Evolutionary conservation across 2,113 vertebrate genomes (phyloP).

Genomic region (Nothobranchius furzeri): DNA sequence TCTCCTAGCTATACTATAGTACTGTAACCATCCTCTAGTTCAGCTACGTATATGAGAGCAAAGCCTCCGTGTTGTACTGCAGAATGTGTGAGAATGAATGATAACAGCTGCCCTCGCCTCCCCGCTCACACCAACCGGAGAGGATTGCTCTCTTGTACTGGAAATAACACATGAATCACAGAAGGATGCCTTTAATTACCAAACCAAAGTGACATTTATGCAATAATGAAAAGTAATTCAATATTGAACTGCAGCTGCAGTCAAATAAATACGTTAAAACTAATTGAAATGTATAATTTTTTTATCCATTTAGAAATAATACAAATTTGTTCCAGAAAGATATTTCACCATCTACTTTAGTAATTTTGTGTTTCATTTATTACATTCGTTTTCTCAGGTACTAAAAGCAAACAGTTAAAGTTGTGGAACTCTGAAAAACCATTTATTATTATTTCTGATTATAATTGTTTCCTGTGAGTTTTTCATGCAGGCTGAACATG

Average conservation of each 20-base stretch:
- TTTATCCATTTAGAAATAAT: background rate
- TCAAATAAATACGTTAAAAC: background rate
- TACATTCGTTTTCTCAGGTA: no score
- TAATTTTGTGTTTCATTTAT: no score
- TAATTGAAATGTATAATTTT: background rate
- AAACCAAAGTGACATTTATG: background rate
- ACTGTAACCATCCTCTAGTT: background rate
- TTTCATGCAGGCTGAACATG: no score
- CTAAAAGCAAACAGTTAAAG: no score
- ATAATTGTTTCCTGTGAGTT: no score
- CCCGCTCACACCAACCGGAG: background rate
- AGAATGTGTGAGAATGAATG: slow-evolving; percentile 3
- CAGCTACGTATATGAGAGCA: slow-evolving; percentile 11
- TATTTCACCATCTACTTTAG: no score
- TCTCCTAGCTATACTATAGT: background rate
- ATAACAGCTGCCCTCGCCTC: background rate
- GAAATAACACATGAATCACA: background rate
- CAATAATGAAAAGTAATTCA: background rate
- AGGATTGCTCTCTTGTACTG: background rate
- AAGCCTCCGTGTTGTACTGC: slow-evolving; percentile 3
- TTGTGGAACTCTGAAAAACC: no score
- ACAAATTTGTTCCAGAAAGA: no score
- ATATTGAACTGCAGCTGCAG: background rate
- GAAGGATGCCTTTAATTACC: background rate
- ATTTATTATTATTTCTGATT: no score